phyloP scores from a whole-genome alignment of 2,113 vertebrate species.

The Tychaedon coryphoeus region DNA sequence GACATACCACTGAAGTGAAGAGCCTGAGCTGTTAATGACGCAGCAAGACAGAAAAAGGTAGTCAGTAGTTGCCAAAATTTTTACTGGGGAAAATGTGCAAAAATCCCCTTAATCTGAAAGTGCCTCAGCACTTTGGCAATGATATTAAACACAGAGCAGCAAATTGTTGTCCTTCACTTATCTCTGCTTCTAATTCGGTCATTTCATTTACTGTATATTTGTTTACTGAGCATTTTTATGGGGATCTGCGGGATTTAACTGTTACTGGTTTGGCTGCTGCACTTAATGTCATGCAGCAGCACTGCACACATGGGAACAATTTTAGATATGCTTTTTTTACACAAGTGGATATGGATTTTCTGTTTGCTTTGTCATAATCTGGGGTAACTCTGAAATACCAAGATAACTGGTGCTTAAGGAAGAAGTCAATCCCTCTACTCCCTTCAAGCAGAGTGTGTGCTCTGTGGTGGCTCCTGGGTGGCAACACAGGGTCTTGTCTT shows the following conservation, averaged over 20 bases:
- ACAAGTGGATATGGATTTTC: conserved; percentile 24
- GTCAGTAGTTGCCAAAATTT: conserved; percentile 10
- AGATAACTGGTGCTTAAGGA: neutral
- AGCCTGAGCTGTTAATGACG: neutral
- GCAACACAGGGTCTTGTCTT: neutral
- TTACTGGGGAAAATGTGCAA: conserved; percentile 8
- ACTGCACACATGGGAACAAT: conserved; percentile 58
- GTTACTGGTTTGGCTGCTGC: conserved; percentile 49
- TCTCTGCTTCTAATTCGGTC: conserved; percentile 56
- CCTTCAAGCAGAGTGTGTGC: neutral
- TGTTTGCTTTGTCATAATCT: conserved; percentile 45
- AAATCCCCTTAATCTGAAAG: conserved; percentile 44
- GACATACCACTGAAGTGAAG: neutral
- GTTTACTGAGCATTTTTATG: conserved; percentile 50
- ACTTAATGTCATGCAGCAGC: conserved; percentile 56
- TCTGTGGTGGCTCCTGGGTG: neutral
- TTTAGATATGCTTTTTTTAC: conserved; percentile 27
- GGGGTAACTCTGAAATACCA: neutral
- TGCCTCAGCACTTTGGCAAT: conserved; percentile 15
- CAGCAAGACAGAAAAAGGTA: conserved; percentile 6
- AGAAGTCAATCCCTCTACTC: neutral
- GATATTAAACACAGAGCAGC: neutral
- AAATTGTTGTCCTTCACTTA: conserved; percentile 23
- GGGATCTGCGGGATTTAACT: conserved; percentile 47
- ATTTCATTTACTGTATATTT: conserved; percentile 40